Evolutionary conservation across 2,888 invertebrate species (phyloP), one percentile per base, ranked within the genome.

Genomic region (Sminthurides aquaticus): DNA sequence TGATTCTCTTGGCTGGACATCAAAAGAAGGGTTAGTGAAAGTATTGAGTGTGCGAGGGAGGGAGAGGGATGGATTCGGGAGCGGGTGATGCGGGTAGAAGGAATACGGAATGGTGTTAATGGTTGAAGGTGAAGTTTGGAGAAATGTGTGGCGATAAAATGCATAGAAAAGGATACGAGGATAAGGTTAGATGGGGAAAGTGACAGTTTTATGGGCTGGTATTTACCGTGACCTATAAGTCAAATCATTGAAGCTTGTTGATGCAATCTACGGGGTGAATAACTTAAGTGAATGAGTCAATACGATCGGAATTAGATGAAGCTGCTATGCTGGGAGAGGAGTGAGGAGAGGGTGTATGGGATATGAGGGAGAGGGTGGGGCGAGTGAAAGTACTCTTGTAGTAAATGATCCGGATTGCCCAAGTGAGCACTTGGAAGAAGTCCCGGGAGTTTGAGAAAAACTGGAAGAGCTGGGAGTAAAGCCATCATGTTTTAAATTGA

Each of bases 131-230:
- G 24, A 8, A 3, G 24, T 49, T 49, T 49, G 24, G 26, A 25
- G 55, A 55, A 24, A 18, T 26, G 26, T 55, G 26, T 22, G 26
- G 24, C 26, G 55, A 55, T 22, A 55, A 55, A 25, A 22, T 18
- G 20, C 22, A 22, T 25, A 18, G 26, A 25, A 55, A 55, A 18
- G 22, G 49, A 49, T 24, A 55, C 55, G 26, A 25, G 55, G 20
- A 52, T 52, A 20, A 55, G 55, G 55, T 34, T 34, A 34, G 43
- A 22, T 8, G 22, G 55, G 55, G 24, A 49, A 27, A 15, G 26
- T 64, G 59, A 58, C 58, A 57, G 57, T 2, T 58, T 54, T 64
- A 57, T 64, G 34, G 57, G n/a, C 3, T 57, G 57, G 34, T 64
- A 64, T 58, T 63, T 63, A 63, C 57, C 43, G 28, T 24, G 43